These are phyloP conservation scores for Drosophila austrosaltans DNA, from an alignment of 2,888 invertebrate genomes.

Conservation along the genomic window DNA sequence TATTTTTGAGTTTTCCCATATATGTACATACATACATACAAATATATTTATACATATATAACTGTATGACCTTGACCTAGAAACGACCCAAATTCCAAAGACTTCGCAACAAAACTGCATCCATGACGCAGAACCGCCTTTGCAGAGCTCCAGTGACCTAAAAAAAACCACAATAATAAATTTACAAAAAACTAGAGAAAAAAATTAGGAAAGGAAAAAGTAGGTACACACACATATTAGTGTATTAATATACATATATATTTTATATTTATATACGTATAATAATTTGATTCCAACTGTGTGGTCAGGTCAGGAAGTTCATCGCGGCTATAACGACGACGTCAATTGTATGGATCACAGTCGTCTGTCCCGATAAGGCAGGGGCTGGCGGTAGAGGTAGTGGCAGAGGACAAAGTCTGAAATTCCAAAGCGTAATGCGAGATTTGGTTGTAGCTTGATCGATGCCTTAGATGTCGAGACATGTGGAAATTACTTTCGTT, in stretches of 20 bases:
- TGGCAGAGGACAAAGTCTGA: constrained; percentile 38
- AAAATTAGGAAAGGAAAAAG: not conserved
- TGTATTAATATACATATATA: not conserved
- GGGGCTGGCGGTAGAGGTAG: not conserved
- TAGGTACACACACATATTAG: not conserved
- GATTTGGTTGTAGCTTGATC: constrained; percentile 18
- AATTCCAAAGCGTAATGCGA: constrained; percentile 38
- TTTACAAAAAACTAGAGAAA: not conserved
- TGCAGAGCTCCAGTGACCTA: constrained; percentile 8
- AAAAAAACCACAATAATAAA: not conserved
- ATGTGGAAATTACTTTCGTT: constrained; percentile 34
- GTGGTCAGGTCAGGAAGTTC: constrained; percentile 11
- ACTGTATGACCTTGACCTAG: constrained; percentile 3
- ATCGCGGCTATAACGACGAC: constrained; percentile 6
- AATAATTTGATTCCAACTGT: constrained; percentile 5
- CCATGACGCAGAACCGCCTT: constrained; percentile 9
- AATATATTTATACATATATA: no score
- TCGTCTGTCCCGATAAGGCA: constrained; percentile 1
- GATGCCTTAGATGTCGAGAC: constrained; percentile 9
- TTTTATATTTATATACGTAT: not conserved
- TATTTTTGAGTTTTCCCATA: not conserved
- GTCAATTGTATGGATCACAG: constrained; percentile 2
- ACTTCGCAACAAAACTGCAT: not conserved
- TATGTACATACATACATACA: not conserved
- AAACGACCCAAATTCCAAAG: constrained; percentile 4